Evolutionary conservation across 2,888 invertebrate genomes (phyloP), one percentile per base, ranked within the genome.

Genomic region (Bursaphelenchus okinawaensis): DNA sequence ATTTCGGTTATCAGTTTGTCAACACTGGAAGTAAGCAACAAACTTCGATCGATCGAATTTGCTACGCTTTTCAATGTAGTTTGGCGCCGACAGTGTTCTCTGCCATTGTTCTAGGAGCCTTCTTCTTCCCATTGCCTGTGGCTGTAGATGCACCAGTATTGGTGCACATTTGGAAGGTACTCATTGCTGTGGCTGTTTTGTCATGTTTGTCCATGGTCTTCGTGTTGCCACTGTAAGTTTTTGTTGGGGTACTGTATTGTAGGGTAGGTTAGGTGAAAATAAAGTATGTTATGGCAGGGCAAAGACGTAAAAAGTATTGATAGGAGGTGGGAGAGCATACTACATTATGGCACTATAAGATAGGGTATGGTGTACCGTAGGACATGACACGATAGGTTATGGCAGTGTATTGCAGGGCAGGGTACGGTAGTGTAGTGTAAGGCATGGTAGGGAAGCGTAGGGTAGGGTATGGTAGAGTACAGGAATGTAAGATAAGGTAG

Each of bases 11-110:
- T 68, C 71, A 72, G 28, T 82, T 79, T 64, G 74, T 72, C 12
- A 76, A 78, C 62, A 72, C 76, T 31, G 79, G 80, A 16, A 67
- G 69, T 54, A 64, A 67, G 16, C 75, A 78, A 28, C 71, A 71
- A 55, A 69, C 74, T 19, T 68, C 70, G 7, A 66, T 65, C 27
- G 64, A 72, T 22, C 63, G 80, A 19, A 71, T 81, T 31, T 75
- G 82, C 61, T 80, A 82, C 69, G 76, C 81, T 7, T 80, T 81
- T 70, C 78, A 79, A 64, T 70, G 70, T 51, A 62, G 63, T 40
- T 58, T 74, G 29, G 57, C 64, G 57, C 70, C 72, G 7, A 72
- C 50, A 8, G 20, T 67, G 16, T 60, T 62, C n/a, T 61, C 71
- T 2, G 56, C 67, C 29, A 8, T 64, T 9, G 29, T 51, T 4